Evolutionary conservation across 2,113 vertebrate genomes (phyloP), one percentile per base, ranked within the genome.

Genomic region (Rostratula benghalensis): DNA sequence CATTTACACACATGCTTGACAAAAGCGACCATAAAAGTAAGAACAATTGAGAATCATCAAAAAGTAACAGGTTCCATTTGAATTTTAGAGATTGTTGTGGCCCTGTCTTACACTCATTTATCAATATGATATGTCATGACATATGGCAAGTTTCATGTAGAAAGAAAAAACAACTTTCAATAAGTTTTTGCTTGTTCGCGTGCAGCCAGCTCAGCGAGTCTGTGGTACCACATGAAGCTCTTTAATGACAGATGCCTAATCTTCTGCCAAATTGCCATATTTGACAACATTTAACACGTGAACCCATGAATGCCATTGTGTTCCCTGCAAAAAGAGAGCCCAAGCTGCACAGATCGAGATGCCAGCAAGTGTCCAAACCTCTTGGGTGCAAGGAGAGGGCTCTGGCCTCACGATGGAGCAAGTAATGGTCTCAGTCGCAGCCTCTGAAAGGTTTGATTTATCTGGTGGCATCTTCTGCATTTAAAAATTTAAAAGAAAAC

Each of bases 1-100:
- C 3, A 5, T 43, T 35, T 64, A 7, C 11, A 13, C 11, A 46
- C 0, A 0, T 0, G 0, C 41, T 61, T 48, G 19, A 43, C 30
- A 57, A 63, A 59, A 68, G 37, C 5, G 8, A 27, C 8, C 27
- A 33, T 11, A 39, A 84, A 69, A 63, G 43, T 13, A 60, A 11
- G 21, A 59, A 24, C 2, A 3, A 45, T 0, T 25, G 39, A 82
- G 51, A 53, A 22, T 56, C 25, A 41, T 13, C 28, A 54, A 57
- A 78, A 67, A 39, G 33, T 4, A 41, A 5, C 23, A 43, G 23
- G 43, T 43, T 41, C 28, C 37, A 28, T 50, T 2, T 4, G 6
- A 37, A 56, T 61, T 24, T 82, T 3, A 84, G 64, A 50, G 17
- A 23, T 12, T 7, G 2, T 0, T 3, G 22, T 8, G 27, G 70